These are phyloP conservation scores for Conchocele bisecta DNA, from an alignment of 2,888 invertebrate species.

Conservation along the genomic window DNA sequence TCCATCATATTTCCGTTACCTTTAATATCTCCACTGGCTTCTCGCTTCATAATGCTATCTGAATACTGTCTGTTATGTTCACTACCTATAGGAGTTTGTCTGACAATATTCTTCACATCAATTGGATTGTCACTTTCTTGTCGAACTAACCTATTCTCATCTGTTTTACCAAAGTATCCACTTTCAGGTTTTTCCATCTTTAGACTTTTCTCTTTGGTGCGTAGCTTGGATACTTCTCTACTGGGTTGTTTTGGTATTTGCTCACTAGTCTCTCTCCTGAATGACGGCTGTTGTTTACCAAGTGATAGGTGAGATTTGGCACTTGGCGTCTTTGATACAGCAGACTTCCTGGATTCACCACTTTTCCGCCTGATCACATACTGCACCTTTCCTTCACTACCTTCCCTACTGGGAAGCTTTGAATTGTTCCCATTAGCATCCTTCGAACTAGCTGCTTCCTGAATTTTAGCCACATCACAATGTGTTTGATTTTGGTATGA, in stretches of 20 bases:
- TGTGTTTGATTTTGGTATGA: not conserved
- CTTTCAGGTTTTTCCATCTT: not conserved
- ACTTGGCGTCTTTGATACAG: no score
- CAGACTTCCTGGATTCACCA: conserved; percentile 16
- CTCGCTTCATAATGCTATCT: no score
- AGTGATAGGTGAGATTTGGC: no score
- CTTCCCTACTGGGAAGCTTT: not conserved
- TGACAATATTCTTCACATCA: no score
- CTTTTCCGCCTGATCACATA: conserved; percentile 48
- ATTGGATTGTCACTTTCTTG: not conserved
- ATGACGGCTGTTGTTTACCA: no score
- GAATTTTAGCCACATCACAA: not conserved
- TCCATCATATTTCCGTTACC: no score
- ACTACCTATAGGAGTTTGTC: conserved; percentile 21
- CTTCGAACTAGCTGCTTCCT: no score
- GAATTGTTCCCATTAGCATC: not conserved
- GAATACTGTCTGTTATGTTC: conserved; percentile 22
- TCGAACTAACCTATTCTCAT: not conserved
- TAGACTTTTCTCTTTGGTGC: no score
- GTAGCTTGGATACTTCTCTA: no score
- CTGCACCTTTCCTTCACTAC: conserved; percentile 45
- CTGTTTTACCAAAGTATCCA: not conserved
- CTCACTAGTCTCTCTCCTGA: no score
- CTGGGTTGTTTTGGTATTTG: no score
- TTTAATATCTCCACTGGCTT: no score